These are phyloP conservation scores for Prochilodus magdalenae DNA, from an alignment of 2,113 vertebrate species.

Conservation along the genomic window DNA sequence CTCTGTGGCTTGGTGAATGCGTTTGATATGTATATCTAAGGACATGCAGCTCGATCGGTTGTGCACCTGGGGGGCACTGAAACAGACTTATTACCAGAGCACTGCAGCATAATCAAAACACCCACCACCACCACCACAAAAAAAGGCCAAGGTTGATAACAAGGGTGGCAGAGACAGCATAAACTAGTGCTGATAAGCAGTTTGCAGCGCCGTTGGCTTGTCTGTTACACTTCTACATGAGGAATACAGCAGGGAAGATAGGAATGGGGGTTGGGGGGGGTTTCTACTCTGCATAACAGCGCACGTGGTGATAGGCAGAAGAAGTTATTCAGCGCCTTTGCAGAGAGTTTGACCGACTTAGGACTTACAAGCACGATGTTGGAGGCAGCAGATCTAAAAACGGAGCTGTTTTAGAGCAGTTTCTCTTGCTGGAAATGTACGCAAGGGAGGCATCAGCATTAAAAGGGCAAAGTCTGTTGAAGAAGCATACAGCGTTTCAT, in stretches of 20 bases:
- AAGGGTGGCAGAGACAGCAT: slow-evolving; percentile 18
- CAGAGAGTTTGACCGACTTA: slow-evolving; percentile 34
- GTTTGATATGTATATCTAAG: slow-evolving; percentile 43
- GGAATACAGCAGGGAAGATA: neutral
- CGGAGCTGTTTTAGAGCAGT: neutral
- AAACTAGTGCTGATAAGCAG: slow-evolving; percentile 31
- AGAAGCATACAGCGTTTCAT: slow-evolving; percentile 4
- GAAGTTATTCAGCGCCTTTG: slow-evolving; percentile 11
- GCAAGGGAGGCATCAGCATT: neutral
- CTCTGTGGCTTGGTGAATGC: neutral
- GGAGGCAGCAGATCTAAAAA: slow-evolving; percentile 8
- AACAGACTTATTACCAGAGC: slow-evolving; percentile 32
- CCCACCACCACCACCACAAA: slow-evolving; percentile 11
- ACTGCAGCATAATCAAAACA: slow-evolving; percentile 38
- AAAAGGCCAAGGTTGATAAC: slow-evolving; percentile 42
- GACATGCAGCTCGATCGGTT: slow-evolving; percentile 28
- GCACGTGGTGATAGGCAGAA: slow-evolving; percentile 10
- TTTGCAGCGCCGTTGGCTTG: slow-evolving; percentile 14
- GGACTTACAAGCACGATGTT: slow-evolving; percentile 4
- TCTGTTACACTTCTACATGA: slow-evolving; percentile 19
- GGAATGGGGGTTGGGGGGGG: neutral
- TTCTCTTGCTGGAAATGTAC: slow-evolving; percentile 4
- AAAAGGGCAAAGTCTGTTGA: slow-evolving; percentile 31
- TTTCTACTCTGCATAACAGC: slow-evolving; percentile 25
- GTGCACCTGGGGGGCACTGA: slow-evolving; percentile 3